Base-by-base conservation (phyloP, 2,888 invertebrate species). In the Athalia circularis region DNA sequence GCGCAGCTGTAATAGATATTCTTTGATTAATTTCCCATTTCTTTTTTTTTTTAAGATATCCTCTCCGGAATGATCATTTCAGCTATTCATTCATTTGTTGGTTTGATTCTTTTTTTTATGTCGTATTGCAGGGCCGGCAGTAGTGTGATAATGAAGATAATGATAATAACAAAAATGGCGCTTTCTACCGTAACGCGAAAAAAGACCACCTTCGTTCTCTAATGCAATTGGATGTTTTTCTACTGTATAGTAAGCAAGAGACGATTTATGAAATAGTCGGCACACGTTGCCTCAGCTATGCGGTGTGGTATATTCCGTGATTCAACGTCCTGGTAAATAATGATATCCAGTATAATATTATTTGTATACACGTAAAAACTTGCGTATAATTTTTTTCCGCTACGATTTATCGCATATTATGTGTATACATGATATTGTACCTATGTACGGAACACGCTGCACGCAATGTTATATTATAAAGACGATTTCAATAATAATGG, bases 141-240 rank as follows among this genome's bases (percentile, higher is more conserved):
- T 29, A 29, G 29, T 29, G 2, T 29, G 29, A 29, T 29, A 29
- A 29, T 29, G 2, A 29, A 29, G 29, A 2, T 29, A 29, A 29
- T 29, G 29, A 11, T n/a, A 65, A 45, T 65, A 43, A 8, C 8
- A 45, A 9, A 43, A 8, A 9, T 15, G 57, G 57, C 72, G 57
- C 72, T 72, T 59, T 72, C 72, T 72, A 72, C 47, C 45, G 6
- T 29, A 29, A 29, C 29, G 13, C 68, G 47, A 15, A 59, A 72
- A 72, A 59, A n/a, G 45, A 7, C 52, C 59, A 59, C 72, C 59
- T 59, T 72, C 47, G 59, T 29, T 29, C 15, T 15, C 15, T 59
- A 57, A 72, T 72, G 59, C 59, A 72, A 72, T 72, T 59, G 45
- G 45, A 72, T 59, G 57, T 59, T 72, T 57, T 72, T 72, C 47